phyloP scores from a whole-genome alignment of 1,140 invertebrate genomes.

The Drosophila eugracilis region DNA sequence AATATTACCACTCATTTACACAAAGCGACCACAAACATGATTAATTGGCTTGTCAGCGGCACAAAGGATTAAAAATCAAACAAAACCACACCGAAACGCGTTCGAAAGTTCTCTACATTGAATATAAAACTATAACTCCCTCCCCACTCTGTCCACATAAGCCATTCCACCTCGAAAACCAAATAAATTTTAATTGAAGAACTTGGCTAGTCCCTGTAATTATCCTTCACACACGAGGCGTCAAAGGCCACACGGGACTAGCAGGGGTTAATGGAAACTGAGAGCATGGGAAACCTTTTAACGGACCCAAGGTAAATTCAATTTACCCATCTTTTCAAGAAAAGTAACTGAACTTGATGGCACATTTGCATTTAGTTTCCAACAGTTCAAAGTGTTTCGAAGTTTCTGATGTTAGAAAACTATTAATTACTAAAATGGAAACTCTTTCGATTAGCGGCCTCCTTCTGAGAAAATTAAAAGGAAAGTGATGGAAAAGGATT shows the following conservation, averaged over 20 bases:
- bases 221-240: slow-evolving; percentile 69
- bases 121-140: slow-evolving; percentile 45
- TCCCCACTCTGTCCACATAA: slow-evolving; percentile 9
- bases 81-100: slow-evolving; percentile 36
- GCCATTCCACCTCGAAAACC: slow-evolving; percentile 24
- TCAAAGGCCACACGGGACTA: slow-evolving; percentile 34
- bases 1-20: slow-evolving; percentile 10
- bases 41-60: slow-evolving; percentile 65
- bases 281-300: slow-evolving; percentile 21
- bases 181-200: slow-evolving; percentile 65
- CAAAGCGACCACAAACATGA: slow-evolving; percentile 52
- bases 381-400: slow-evolving; percentile 69
- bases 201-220: slow-evolving; percentile 56
- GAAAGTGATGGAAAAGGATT: not conserved
- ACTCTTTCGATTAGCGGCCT: slow-evolving; percentile 38
- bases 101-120: slow-evolving; percentile 14
- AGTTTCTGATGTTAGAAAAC: slow-evolving; percentile 54
- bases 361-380: slow-evolving; percentile 71
- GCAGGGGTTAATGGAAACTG: slow-evolving; percentile 18
- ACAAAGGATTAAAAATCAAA: slow-evolving; percentile 48
- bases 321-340: slow-evolving; percentile 49
- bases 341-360: slow-evolving; percentile 39
- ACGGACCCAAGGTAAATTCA: slow-evolving; percentile 57
- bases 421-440: slow-evolving; percentile 66
- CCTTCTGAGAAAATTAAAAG: slow-evolving; percentile 9